Evolutionary conservation across 2,888 invertebrate genomes (phyloP), one percentile per base, ranked within the genome.

Genomic region (Rhingia campestris): DNA sequence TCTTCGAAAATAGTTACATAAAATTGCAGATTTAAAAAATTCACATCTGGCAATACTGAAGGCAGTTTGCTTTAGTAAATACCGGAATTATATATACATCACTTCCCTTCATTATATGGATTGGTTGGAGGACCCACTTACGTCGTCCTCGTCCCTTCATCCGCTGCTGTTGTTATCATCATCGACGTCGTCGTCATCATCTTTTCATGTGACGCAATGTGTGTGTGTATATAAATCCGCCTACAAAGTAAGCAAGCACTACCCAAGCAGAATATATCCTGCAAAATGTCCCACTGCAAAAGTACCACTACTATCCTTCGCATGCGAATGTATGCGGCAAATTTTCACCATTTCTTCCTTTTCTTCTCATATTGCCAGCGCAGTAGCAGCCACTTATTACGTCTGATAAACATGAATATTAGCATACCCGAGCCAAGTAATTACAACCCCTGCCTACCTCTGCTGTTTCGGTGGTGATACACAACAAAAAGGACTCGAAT

Each of bases 381-480:
- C 49, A 67, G 67, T 73, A 67, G 56, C 84, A 85, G 85, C 85
- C 72, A 85, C 85, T 85, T 85, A 85, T 85, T 76, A 72, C 72
- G 85, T 85, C 85, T 85, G 85, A 81, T 85, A 81, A 84, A 84
- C 74, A 84, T 80, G 84, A 81, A 85, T 85, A 85, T 85, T 81
- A 85, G 80, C 85, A 85, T 81, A 85, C 80, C 81, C 80, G 74
- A 81, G 85, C 75, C 85, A 85, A 85, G 85, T 85, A 85, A 85
- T 85, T 85, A 85, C 81, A 75, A 41, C 59, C 64, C 69, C 51
- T 14, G 47, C 43, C 37, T 32, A 47, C 35, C 43, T 53, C 41
- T 41, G 12, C 59, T 39, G 7, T 49, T 67, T 67, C 64, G 74
- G 74, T 84, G 51, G 61, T 45, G 49, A 39, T 79, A 59, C 49